These are phyloP conservation scores for Pantherophis vulpinus DNA, from an alignment of 2,797 vertebrate species.

Conservation along the genomic window DNA sequence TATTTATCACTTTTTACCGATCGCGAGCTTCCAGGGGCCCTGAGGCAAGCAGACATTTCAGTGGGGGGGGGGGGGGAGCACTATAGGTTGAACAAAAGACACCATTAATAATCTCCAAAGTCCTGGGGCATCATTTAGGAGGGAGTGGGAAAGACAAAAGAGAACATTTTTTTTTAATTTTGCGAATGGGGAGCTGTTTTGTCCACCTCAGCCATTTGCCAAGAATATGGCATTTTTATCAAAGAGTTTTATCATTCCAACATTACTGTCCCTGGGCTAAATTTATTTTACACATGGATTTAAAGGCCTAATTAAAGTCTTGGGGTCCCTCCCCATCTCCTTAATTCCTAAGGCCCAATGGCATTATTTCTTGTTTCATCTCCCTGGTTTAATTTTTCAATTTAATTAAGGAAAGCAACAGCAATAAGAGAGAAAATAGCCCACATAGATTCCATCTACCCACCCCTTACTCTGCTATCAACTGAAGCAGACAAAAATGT, in stretches of 20 bases:
- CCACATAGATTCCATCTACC: background rate
- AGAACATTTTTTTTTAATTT: background rate
- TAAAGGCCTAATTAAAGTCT: conserved; percentile 35
- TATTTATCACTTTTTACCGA: conserved; percentile 54
- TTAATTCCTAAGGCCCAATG: background rate
- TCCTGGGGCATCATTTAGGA: conserved; percentile 1
- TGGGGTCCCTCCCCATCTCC: background rate
- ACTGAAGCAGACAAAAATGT: background rate
- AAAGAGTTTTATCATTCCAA: conserved; percentile 30
- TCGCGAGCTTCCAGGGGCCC: conserved; percentile 21
- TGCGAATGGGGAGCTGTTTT: background rate
- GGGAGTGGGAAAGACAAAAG: background rate
- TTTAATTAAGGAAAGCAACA: conserved; percentile 22
- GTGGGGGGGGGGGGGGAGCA: background rate
- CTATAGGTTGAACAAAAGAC: conserved; percentile 37
- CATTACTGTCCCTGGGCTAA: conserved; percentile 19
- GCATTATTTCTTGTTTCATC: conserved; percentile 1
- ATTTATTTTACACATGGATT: conserved; percentile 39
- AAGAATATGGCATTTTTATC: conserved; percentile 18
- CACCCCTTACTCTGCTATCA: background rate
- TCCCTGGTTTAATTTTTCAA: background rate
- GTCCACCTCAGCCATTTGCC: background rate
- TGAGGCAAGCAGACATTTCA: conserved; percentile 16
- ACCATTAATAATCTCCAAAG: conserved; percentile 30
- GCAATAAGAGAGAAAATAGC: background rate